Evolutionary conservation across 2,888 invertebrate genomes (phyloP).

Genomic region (Brachypalpus laphriformis): DNA sequence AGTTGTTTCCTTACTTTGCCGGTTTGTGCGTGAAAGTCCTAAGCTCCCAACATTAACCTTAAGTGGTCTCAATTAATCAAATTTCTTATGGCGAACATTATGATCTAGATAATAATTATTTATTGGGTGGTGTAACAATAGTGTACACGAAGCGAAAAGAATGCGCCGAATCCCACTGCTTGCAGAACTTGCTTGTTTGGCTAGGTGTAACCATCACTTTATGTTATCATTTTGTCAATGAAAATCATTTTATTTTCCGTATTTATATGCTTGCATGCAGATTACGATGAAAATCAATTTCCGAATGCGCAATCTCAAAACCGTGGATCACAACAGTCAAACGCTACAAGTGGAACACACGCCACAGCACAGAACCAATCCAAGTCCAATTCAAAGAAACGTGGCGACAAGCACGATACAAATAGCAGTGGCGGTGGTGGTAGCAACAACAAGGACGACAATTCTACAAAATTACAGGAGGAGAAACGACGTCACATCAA

Average conservation of each 20-base stretch:
- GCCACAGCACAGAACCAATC: constrained; percentile 57
- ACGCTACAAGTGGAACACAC: constrained; percentile 47
- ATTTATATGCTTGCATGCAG: constrained; percentile 66
- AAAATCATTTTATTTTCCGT: background rate
- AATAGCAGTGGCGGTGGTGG: constrained; percentile 77
- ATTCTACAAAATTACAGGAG: constrained; percentile 89
- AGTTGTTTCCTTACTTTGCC: too few relatives aligned
- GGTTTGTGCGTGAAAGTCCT: too few relatives aligned
- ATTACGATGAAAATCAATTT: constrained; percentile 80
- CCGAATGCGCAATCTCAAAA: constrained; percentile 69
- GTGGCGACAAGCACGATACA: constrained; percentile 79
- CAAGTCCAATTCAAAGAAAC: constrained; percentile 76
- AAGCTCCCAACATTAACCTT: too few relatives aligned
- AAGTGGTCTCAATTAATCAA: too few relatives aligned
- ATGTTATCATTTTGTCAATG: background rate
- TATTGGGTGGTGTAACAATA: too few relatives aligned
- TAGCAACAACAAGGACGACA: constrained; percentile 84
- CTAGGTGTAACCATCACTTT: too few relatives aligned
- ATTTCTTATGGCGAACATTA: too few relatives aligned
- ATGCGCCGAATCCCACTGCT: too few relatives aligned
- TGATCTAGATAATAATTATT: too few relatives aligned
- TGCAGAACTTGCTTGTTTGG: too few relatives aligned
- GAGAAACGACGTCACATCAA: constrained; percentile 98
- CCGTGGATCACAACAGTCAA: constrained; percentile 59
- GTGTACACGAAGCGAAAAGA: too few relatives aligned